Evolutionary conservation across 2,888 invertebrate species (phyloP).

Genomic region (Lepidocyrtoides sp.): DNA sequence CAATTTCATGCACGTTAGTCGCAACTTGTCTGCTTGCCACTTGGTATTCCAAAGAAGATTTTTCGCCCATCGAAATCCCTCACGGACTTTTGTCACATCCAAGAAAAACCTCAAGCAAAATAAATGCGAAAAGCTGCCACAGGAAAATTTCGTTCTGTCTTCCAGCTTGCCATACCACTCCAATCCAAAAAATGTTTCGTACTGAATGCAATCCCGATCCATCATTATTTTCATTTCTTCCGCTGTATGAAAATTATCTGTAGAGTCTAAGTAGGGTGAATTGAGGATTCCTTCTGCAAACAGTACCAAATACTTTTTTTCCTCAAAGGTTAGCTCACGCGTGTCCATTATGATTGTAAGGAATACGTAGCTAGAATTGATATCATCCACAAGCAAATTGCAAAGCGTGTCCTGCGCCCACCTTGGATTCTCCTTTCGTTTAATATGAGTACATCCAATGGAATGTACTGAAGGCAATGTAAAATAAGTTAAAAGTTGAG

Average conservation of each 20-base stretch:
- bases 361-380: slow-evolving; percentile 70
- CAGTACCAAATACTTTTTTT: slow-evolving; percentile 79
- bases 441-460: slow-evolving; percentile 55
- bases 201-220: slow-evolving; percentile 91
- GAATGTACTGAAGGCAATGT: slow-evolving; percentile 28
- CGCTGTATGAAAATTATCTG: slow-evolving; percentile 36
- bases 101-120: slow-evolving; percentile 90
- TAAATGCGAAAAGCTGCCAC: slow-evolving; percentile 91
- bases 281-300: slow-evolving; percentile 77
- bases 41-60: slow-evolving; percentile 92
- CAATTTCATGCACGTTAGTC: slow-evolving; percentile 93
- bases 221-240: slow-evolving; percentile 86
- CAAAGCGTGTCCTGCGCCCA: slow-evolving; percentile 76
- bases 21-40: slow-evolving; percentile 91
- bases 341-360: slow-evolving; percentile 80
- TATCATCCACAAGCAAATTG: slow-evolving; percentile 80
- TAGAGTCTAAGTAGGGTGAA: slow-evolving; percentile 57
- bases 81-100: slow-evolving; percentile 91
- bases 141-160: slow-evolving; percentile 89
- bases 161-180: slow-evolving; percentile 85
- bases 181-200: slow-evolving; percentile 89
- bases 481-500: background rate
- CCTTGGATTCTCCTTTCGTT: slow-evolving; percentile 64
- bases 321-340: slow-evolving; percentile 63
- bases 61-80: slow-evolving; percentile 92